Conservation (phyloP, 2,113 vertebrate genomes). For the Jacana jacana region DNA sequence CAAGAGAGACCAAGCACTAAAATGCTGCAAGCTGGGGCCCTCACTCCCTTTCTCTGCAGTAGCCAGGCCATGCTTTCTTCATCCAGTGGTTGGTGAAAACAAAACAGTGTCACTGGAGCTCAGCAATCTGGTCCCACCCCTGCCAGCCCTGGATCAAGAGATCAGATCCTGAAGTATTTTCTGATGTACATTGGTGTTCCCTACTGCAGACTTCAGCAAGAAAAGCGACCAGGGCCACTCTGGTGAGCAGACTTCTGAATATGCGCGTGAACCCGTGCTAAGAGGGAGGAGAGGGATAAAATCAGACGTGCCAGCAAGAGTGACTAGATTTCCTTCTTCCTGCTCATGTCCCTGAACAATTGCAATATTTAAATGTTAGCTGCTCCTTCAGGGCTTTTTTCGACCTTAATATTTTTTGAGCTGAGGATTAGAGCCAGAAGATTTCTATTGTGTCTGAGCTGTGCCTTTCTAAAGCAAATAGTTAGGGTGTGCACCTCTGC, state of each 20-base stretch:
- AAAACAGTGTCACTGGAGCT: background rate
- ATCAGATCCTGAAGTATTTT: background rate
- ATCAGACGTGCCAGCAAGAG: background rate
- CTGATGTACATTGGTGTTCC: background rate
- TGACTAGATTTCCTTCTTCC: background rate
- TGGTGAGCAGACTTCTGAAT: background rate
- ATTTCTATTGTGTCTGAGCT: constrained; percentile 18
- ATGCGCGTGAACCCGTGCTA: background rate
- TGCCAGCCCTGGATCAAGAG: background rate
- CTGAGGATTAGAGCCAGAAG: background rate
- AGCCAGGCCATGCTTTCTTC: background rate
- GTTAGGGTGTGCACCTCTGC: background rate
- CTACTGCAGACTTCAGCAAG: background rate
- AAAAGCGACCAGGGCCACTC: background rate
- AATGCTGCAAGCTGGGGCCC: background rate
- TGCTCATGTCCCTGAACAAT: background rate
- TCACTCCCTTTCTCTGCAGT: background rate
- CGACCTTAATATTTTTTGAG: background rate
- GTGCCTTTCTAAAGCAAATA: background rate
- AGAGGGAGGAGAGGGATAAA: background rate
- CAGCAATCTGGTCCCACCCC: background rate
- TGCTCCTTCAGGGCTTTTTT: background rate
- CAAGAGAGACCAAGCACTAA: background rate
- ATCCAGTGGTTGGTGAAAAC: background rate
- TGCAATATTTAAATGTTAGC: background rate